Conservation (phyloP, 2,888 invertebrate species). For the Phlogophora meticulosa region DNA sequence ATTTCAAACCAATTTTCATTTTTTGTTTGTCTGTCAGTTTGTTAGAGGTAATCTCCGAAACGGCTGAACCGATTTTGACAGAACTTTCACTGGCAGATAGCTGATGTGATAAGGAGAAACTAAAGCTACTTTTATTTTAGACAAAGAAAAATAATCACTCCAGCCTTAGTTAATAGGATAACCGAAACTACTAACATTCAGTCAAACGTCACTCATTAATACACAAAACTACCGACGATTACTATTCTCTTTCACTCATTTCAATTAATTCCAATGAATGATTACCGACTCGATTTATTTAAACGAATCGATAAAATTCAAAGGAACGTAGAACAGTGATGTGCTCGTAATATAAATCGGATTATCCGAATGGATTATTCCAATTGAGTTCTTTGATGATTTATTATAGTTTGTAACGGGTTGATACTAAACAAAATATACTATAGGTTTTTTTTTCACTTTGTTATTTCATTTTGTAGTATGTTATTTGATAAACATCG, state of each 20-base stretch:
- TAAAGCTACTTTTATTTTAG: no score
- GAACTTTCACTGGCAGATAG: no score
- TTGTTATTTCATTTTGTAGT: no score
- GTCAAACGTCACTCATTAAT: constrained; percentile 50
- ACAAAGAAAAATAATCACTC: no score
- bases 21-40: no score
- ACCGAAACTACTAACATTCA: constrained; percentile 42
- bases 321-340: constrained; percentile 15
- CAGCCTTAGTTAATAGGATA: no score
- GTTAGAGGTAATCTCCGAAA: no score
- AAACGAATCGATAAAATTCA: constrained; percentile 8
- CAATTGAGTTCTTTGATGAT: constrained; percentile 25
- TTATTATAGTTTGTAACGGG: constrained; percentile 16
- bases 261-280: constrained; percentile 39
- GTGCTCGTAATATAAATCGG: constrained; percentile 32
- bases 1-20: no score
- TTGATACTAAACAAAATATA: constrained; percentile 15
- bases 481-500: no score
- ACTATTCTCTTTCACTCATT: constrained; percentile 27
- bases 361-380: constrained; percentile 15
- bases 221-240: constrained; percentile 32
- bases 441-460: no score
- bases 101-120: no score
- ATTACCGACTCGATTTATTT: constrained; percentile 37
- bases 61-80: no score